Base-by-base conservation (phyloP, 2,113 vertebrate species). In the Rhinichthys klamathensis region DNA sequence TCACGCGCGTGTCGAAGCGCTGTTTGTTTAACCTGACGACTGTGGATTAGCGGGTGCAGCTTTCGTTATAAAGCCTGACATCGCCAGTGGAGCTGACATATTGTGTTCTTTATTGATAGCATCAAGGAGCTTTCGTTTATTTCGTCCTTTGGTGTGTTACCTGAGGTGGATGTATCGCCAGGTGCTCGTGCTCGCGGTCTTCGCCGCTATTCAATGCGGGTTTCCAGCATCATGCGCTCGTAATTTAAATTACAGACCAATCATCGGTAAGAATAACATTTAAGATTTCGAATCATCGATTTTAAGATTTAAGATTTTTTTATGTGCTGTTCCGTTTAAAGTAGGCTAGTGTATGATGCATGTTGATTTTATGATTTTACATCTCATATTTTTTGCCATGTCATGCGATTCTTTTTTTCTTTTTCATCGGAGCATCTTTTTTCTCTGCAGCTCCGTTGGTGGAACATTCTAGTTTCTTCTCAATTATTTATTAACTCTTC, bases 221-320 rank as follows among this genome's bases (percentile, higher is more conserved):
- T 85, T 85, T 67, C 85, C 91, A 84, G 86, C 85, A 54, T 90
- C 82, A 23, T 89, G 41, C 67, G 75, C 72, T 10, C 58, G 30
- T 83, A 87, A 60, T 83, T 88, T 67, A 69, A 94, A 94, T 30
- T 15, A 89, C 84, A 91, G 94, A 56, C 93, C 94, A 4, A 80
- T 94, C 46, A 94, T 95, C 82, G 94, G 94, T 95, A 88, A 95
- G 90, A 3, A 8, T 11, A 61, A 15, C 41, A 41, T 41, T 41
- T 41, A 0, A 41, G 9, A 10, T 41, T 41, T 41, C 7, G 38
- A 8, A 41, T 8, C 7, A 41, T 41, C 38, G 1, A 9, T 1
- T 1, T 41, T 41, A 41, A 8, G 38, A 41, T 41, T 9, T 9
- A 5, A 23, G 6, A 41, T 4, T 5, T 32, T 18, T 56, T 12